Evolutionary conservation across 92 coral and sea anemone species (phyloP), one percentile per base, ranked within the genome.

Genomic region (Heliopora coerulea): DNA sequence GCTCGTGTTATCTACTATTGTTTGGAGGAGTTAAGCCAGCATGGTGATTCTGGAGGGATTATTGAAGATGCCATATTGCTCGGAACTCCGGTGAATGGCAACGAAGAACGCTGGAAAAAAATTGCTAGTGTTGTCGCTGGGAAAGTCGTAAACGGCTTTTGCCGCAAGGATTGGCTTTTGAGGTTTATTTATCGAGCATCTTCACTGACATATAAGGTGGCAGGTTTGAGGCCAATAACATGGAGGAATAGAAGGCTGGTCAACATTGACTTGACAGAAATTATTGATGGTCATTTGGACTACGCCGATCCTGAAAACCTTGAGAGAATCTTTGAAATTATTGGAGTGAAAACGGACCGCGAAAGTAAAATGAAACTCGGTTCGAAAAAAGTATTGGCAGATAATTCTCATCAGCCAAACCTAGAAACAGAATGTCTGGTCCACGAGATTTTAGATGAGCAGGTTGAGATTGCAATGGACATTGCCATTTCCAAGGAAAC

Each of bases 1-100:
- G 97, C 97, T 39, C 89, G 97, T 46, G 97, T 91, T 52, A 88
- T 91, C 29, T 91, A 78, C 75, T 85, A 85, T 75, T 91, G 97
- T 46, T 83, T 91, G 40, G 83, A 86, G 62, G 88, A 86, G 30
- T 65, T 88, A 68, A 70, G 68, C 54, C 46, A 41, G n/a, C 86
- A 52, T 41, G 28, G 18, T 64, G 86, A 64, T 23, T 65, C 81
- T 15, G 86, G 79, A 4, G 86, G 82, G 11, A 56, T 82, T 39
- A 37, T 82, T 26, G 89, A 91, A 56, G 88, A 91, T 34, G 95
- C 78, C 39, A 80, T 91, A 42, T 25, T 91, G 33, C 85, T 91
- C 35, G 97, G 97, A 28, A 91, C 95, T 3, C 97, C 97, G n/a
- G 95, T 91, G 26, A 86, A 88, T 62, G 97, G 86, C 34, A 78